Evolutionary conservation across 2,888 invertebrate genomes (phyloP), one percentile per base, ranked within the genome.

Genomic region (Beris morrisii): DNA sequence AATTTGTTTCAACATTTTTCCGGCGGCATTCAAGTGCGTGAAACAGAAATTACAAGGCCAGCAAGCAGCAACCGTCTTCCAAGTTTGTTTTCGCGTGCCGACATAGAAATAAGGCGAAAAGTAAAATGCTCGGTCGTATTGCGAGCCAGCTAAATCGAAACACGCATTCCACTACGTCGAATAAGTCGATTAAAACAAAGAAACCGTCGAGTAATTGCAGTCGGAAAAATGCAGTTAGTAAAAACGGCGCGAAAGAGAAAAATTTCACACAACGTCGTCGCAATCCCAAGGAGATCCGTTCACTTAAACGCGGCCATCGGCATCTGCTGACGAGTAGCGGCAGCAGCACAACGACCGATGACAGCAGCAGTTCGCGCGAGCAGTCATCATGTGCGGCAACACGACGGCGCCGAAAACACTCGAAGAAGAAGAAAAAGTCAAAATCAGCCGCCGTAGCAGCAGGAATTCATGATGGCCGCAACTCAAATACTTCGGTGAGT

Each of bases 261-360:
- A 65, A 50, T 48, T 28, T 32, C n/a, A 22, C 30, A 12, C 71
- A 70, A 52, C 75, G 78, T 46, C 74, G 74, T 13, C 78, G 78
- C 59, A 71, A 77, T 48, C 72, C 72, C 46, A 72, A 73, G 68
- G 72, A 73, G 70, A 75, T 75, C 58, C 75, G 78, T 65, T 76
- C 76, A 73, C 73, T 79, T 63, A 78, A 78, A 70, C 78, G 79
- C n/a, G 79, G 79, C 3, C 75, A 80, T 69, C 79, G 79, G 72
- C 79, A 79, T 74, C 75, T 79, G 66, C 71, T 79, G 69, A 79
- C 78, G 5, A 78, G 78, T 71, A 75, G 75, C 53, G 79, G 79
- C 64, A 73, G 73, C 69, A 77, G 76, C 66, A 73, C 71, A 4
- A 59, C 53, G 31, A 7, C 63, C 15, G 55, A 45, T 59, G 69